Evolutionary conservation across 2,797 vertebrate species (phyloP).

Genomic region (Notamacropus eugenii): DNA sequence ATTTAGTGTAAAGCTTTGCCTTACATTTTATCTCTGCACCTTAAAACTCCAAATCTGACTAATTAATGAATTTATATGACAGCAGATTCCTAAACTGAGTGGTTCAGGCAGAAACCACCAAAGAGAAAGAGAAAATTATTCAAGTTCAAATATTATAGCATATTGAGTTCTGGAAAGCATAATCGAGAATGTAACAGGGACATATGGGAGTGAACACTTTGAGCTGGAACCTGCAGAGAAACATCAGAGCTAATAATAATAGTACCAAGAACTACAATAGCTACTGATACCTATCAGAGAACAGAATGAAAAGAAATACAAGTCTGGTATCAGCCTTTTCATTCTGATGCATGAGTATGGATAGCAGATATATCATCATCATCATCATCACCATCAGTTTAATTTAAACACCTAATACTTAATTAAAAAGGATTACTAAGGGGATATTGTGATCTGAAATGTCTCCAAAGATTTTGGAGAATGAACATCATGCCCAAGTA

Average conservation of each 20-base stretch:
- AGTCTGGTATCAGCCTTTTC: neutral
- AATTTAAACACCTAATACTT: neutral
- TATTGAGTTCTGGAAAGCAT: neutral
- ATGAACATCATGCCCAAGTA: neutral
- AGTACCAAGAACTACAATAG: neutral
- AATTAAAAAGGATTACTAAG: neutral
- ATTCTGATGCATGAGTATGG: neutral
- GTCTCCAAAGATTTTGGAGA: neutral
- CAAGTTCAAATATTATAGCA: neutral
- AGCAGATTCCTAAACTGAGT: neutral
- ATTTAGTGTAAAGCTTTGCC: neutral
- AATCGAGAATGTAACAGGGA: neutral
- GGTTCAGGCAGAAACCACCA: neutral
- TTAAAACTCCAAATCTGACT: neutral
- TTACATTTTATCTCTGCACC: neutral
- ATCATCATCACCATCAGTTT: neutral
- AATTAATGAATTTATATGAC: neutral
- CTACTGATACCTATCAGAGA: neutral
- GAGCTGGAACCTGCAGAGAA: neutral
- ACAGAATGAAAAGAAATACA: neutral
- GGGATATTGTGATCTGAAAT: neutral
- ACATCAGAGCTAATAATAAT: neutral
- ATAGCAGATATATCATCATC: neutral
- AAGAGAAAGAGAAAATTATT: neutral
- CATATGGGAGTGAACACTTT: constrained; percentile 2